Percentiles rank a stretch among this genome's conserved stretches.
phyloP scores from a whole-genome alignment of 2,888 invertebrate genomes.

The Chromoteleia sp. region DNA sequence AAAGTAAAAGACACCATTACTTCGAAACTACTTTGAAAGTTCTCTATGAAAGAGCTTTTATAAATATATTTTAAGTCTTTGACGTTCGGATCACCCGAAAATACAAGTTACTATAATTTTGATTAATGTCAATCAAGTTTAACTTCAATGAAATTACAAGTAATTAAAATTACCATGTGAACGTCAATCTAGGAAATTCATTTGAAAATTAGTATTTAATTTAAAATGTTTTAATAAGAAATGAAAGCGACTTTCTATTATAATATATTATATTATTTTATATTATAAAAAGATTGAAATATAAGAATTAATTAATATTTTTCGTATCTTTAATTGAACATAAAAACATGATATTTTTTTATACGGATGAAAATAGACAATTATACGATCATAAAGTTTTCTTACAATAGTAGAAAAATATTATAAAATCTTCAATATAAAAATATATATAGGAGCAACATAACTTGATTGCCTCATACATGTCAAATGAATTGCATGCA shows the following conservation, averaged over 20 bases:
- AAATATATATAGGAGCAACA: constrained; percentile 24
- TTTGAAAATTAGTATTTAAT: background rate
- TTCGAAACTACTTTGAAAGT: constrained; percentile 62
- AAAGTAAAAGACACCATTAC: constrained; percentile 64
- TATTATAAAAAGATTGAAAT: no score
- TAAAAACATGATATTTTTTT: no score
- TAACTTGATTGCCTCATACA: constrained; percentile 51
- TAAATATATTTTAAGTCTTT: constrained; percentile 60
- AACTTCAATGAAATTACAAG: constrained; percentile 12
- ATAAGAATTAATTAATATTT: no score
- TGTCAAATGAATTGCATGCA: constrained; percentile 53
- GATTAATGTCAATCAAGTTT: constrained; percentile 38
- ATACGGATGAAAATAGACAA: no score
- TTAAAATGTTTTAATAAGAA: no score
- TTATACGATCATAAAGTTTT: background rate
- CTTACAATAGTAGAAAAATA: constrained; percentile 16
- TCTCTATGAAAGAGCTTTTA: constrained; percentile 52
- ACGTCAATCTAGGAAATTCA: background rate
- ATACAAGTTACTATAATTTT: constrained; percentile 49
- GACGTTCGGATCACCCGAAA: constrained; percentile 39
- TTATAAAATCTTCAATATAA: no score
- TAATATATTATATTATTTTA: no score
- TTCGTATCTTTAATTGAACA: no score
- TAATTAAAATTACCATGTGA: background rate
- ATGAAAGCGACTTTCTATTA: no score